These are phyloP conservation scores for Liopterus haemorrhoidalis DNA, from an alignment of 2,888 invertebrate genomes.

Conservation along the genomic window DNA sequence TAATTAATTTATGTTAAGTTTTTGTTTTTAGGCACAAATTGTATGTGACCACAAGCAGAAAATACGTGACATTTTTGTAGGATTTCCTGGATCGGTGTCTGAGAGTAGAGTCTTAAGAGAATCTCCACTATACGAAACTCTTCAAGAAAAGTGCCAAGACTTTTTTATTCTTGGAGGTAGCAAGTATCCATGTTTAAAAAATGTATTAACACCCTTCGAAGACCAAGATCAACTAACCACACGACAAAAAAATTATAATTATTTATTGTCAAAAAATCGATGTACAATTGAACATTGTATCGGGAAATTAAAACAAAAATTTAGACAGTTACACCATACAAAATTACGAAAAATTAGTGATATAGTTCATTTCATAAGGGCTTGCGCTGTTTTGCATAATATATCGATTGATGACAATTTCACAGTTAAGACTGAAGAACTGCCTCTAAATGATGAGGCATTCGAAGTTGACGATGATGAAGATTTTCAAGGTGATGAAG, in stretches of 20 bases:
- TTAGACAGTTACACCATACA: constrained; percentile 14
- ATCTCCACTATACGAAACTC: constrained; percentile 18
- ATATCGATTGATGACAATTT: constrained; percentile 15
- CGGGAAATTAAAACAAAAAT: constrained; percentile 22
- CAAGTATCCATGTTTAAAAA: constrained; percentile 27
- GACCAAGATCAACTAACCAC: constrained; percentile 22
- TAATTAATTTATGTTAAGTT: no score
- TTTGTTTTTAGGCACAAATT: constrained; percentile 22
- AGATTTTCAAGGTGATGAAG: no score
- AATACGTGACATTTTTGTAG: constrained; percentile 29
- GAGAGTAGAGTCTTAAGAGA: constrained; percentile 27
- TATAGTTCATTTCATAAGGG: constrained; percentile 17
- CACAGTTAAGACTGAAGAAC: no score
- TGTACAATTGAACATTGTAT: constrained; percentile 20
- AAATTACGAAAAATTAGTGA: constrained; percentile 12
- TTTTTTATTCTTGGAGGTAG: constrained; percentile 29
- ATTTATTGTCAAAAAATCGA: constrained; percentile 14
- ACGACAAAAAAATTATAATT: constrained; percentile 17
- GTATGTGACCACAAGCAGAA: constrained; percentile 28
- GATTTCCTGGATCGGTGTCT: constrained; percentile 31
- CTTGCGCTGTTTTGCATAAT: constrained; percentile 13
- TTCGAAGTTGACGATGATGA: no score
- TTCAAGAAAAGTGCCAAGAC: constrained; percentile 26
- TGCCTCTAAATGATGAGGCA: no score
- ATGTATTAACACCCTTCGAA: constrained; percentile 27